Evolutionary conservation across 2,888 invertebrate species (phyloP), one percentile per base, ranked within the genome.

Genomic region (Trissonchulus latispiculum): DNA sequence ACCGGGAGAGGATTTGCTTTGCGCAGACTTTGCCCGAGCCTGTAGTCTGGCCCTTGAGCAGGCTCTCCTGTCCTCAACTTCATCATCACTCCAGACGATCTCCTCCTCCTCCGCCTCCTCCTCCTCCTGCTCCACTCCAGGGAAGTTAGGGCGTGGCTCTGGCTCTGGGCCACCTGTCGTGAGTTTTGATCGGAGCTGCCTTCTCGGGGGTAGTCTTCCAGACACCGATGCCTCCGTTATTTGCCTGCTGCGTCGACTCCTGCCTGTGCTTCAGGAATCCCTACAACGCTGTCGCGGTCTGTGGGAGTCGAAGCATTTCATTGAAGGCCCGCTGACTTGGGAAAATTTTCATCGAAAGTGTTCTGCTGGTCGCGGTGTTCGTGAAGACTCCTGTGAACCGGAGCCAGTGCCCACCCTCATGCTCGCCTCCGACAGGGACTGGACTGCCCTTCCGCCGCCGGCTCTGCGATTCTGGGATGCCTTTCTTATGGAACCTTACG

Each of bases 321-420:
- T 99, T 62, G 90, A 92, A 77, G 99, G 99, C 0, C 97, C 97
- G 36, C 88, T 99, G 23, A 99, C 97, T 0, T 99, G 97, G 97
- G 88, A 95, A 72, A 94, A 96, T 84, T 96, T 99, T 86, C 96
- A 95, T 87, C 89, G 93, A 75, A 80, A 76, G 37, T 59, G 70
- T 48, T 35, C 15, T 18, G 66, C 28, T n/a, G 23, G 36, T 8
- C 28, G 2, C 37, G 69, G 2, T 31, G 61, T 15, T 70, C 66
- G 72, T 1, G 82, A 82, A 75, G 84, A 84, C 75, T 82, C 81
- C 74, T 83, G 82, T 75, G 82, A 81, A 71, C 84, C 85, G 0
- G 86, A 86, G 78, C 85, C 86, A 1, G 81, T 86, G 66, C 86
- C 86, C 1, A 81, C 82, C 18, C 77, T 86, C 3, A 78, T 84